Base-by-base conservation (phyloP, 2,797 vertebrate species). In the Spea hammondii region DNA sequence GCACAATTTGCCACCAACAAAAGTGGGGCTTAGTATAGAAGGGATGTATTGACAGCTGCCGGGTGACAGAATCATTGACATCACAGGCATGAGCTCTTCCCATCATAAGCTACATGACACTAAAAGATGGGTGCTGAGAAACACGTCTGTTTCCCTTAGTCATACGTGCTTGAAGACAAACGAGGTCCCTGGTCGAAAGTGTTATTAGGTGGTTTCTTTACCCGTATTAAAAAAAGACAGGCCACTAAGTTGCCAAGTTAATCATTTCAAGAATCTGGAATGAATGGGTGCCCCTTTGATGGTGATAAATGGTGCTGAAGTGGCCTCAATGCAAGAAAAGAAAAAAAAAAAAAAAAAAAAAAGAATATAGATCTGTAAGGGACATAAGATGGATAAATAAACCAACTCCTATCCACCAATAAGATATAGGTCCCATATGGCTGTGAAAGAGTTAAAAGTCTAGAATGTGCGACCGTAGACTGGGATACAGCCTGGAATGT, bases 401-500 rank as follows among this genome's bases (percentile, higher is more conserved):
- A 57, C 55, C n/a, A 57, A 57, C 12, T 47, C 11, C 6, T 47
- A 47, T 6, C 47, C 4, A 7, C 12, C 11, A 10, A 49, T 9
- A 2, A 8, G 5, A 14, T 53, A n/a, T 54, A 17, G 45, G 46
- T 72, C 50, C 14, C 69, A 55, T 4, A 4, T 65, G 48, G 49
- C 17, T 12, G 8, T 44, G 50, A 68, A 68, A 5, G 74, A 70
- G 74, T 81, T 77, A 72, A 77, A 53, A 76, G 69, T 62, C 47
- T 11, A 68, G 68, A 77, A 47, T 69, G 65, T 77, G 74, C 72
- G 79, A 81, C 49, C 5, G 65, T 64, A 77, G 74, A 49, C 74
- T 55, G 49, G 68, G 74, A 76, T 62, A 81, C 74, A 62, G 69
- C 48, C 70, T 73, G 79, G 79, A 81, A 81, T 81, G 71, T 69